Evolutionary conservation across 2,113 vertebrate species (phyloP).

Genomic region (Felis chaus): DNA sequence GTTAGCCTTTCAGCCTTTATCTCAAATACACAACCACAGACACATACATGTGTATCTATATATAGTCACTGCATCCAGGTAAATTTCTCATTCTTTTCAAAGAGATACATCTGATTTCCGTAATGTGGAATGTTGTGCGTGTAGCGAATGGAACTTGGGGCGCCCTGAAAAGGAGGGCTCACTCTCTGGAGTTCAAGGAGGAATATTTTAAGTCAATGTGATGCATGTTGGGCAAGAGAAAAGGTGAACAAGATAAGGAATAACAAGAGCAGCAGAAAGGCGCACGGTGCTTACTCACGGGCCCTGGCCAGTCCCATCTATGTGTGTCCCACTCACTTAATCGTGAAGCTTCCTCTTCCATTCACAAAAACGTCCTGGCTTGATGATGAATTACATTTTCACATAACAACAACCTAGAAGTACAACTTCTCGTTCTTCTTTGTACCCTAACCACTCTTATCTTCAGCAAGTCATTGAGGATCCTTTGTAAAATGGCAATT

Average conservation of each 20-base stretch:
- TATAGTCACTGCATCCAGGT: neutral
- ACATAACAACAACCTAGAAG: neutral
- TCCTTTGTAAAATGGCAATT: neutral
- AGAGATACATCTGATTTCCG: neutral
- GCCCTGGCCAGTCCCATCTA: fast-evolving
- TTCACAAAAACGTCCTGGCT: neutral
- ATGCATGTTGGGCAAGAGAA: neutral
- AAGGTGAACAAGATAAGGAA: neutral
- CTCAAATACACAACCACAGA: neutral
- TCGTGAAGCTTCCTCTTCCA: too few species aligned
- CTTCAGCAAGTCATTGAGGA: neutral
- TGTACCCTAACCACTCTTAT: neutral
- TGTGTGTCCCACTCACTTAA: neutral
- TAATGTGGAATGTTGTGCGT: neutral
- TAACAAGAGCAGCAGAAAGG: too few species aligned
- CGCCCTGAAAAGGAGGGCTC: neutral
- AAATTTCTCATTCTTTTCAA: neutral
- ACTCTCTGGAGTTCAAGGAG: neutral
- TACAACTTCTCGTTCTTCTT: neutral
- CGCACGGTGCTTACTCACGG: fast-evolving
- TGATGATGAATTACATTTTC: neutral
- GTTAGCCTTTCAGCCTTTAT: neutral
- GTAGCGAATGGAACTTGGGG: neutral
- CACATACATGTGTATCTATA: too few species aligned
- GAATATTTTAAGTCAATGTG: neutral